Evolutionary conservation across 2,888 invertebrate species (phyloP), one percentile per base, ranked within the genome.

Genomic region (Leucoma salicis): DNA sequence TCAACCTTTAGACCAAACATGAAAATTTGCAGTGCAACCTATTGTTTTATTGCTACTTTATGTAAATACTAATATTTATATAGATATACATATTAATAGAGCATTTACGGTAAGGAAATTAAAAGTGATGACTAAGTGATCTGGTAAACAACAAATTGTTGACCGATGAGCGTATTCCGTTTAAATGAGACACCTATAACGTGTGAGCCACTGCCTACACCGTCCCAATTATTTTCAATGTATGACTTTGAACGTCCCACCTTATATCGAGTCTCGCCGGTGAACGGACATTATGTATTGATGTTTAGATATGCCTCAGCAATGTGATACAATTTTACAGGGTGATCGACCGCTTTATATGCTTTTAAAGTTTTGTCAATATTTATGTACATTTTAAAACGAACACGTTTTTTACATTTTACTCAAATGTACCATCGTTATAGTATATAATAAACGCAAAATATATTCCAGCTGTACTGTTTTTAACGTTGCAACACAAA

Each of bases 111-210:
- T n/a, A n/a, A n/a, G n/a, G n/a, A n/a, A n/a, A n/a, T n/a, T n/a
- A n/a, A n/a, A n/a, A n/a, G n/a, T n/a, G n/a, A n/a, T n/a, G n/a
- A n/a, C n/a, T n/a, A n/a, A n/a, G n/a, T n/a, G n/a, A n/a, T n/a
- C n/a, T n/a, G n/a, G n/a, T n/a, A n/a, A 59, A 55, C 55, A 52
- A 62, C 49, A 55, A 56, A 54, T 62, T 63, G 59, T 41, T 49
- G 56, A 51, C 53, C 47, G 63, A 49, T 53, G 60, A 41, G 15
- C 29, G 46, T 53, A 48, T 49, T 54, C 47, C 31, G 46, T 54
- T 53, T 43, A 38, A 55, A 60, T 56, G 52, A 56, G 41, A 35
- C 46, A n/a, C 37, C 47, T 39, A 25, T 14, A 35, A 13, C 27
- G 33, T 35, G 14, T 32, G 43, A 44, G 55, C 46, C 38, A 21